These are phyloP conservation scores for Phymanthus crucifer DNA, from an alignment of 92 coral and sea anemone genomes.

Conservation along the genomic window DNA sequence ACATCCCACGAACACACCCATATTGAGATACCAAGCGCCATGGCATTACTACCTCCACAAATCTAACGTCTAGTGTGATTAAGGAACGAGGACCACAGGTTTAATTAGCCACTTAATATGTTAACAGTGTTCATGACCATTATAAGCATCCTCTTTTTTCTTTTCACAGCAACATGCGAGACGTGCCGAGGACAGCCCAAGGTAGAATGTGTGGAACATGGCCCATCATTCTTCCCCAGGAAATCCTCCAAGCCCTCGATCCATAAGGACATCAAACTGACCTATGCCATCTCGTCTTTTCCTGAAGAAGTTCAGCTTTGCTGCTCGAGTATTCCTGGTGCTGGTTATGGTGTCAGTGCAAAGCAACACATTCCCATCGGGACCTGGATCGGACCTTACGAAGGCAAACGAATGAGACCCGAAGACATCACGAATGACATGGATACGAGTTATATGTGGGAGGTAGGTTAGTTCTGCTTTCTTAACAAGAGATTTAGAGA, in stretches of 20 bases:
- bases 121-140: too few relatives aligned
- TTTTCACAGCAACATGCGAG: slow-evolving; percentile 57
- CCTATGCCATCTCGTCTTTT: slow-evolving; percentile 88
- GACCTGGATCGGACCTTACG: slow-evolving; percentile 99
- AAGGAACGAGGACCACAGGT: too few relatives aligned
- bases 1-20: too few relatives aligned
- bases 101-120: too few relatives aligned
- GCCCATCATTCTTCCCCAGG: slow-evolving; percentile 44
- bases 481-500: background rate
- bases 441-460: slow-evolving; percentile 98
- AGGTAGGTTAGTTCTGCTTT: slow-evolving; percentile 56
- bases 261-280: slow-evolving; percentile 52
- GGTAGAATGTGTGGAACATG: slow-evolving; percentile 65
- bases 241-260: slow-evolving; percentile 41
- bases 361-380: slow-evolving; percentile 94
- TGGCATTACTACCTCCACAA: too few relatives aligned
- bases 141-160: background rate
- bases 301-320: slow-evolving; percentile 96
- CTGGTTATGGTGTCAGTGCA: slow-evolving; percentile 92
- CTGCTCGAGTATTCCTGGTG: slow-evolving; percentile 90
- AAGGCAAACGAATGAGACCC: slow-evolving; percentile 75
- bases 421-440: slow-evolving; percentile 78
- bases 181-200: slow-evolving; percentile 70
- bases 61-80: too few relatives aligned
- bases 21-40: too few relatives aligned